These are phyloP conservation scores for Caradrina kadenii DNA, from an alignment of 2,888 invertebrate genomes.

Conservation along the genomic window DNA sequence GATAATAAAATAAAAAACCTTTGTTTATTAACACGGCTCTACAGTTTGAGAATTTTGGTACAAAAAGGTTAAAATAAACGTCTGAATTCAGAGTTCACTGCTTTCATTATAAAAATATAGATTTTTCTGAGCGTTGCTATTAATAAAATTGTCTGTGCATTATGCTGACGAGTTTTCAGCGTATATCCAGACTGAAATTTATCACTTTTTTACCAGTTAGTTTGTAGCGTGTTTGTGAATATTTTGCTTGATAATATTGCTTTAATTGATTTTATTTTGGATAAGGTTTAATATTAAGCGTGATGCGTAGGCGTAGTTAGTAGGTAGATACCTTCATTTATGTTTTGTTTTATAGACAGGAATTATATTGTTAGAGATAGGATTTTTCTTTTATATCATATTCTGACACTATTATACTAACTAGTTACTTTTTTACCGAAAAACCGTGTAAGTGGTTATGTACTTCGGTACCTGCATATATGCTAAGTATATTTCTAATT, in stretches of 20 bases:
- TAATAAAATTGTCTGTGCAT: constrained; percentile 3
- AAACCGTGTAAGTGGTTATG: background rate
- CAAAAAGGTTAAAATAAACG: background rate
- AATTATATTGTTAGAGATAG: too few relatives aligned
- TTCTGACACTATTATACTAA: background rate
- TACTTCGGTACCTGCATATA: background rate
- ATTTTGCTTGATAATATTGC: constrained; percentile 19
- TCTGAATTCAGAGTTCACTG: background rate
- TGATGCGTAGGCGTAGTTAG: background rate
- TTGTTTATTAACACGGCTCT: background rate
- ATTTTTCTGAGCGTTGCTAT: background rate
- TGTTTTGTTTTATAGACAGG: too few relatives aligned
- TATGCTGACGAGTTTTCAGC: constrained; percentile 22
- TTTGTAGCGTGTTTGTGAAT: constrained; percentile 19
- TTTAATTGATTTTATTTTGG: background rate
- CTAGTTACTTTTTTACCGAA: too few relatives aligned
- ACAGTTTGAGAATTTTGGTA: background rate
- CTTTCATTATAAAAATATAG: constrained; percentile 3
- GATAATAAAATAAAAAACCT: background rate
- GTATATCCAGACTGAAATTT: constrained; percentile 8
- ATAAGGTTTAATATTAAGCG: background rate
- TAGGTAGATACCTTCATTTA: too few relatives aligned
- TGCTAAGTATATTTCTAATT: background rate
- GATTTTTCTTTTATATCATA: background rate
- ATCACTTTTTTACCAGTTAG: constrained; percentile 10